These are phyloP conservation scores for Orientallactaga bullata DNA, from an alignment of 2,113 vertebrate species.

Conservation along the genomic window DNA sequence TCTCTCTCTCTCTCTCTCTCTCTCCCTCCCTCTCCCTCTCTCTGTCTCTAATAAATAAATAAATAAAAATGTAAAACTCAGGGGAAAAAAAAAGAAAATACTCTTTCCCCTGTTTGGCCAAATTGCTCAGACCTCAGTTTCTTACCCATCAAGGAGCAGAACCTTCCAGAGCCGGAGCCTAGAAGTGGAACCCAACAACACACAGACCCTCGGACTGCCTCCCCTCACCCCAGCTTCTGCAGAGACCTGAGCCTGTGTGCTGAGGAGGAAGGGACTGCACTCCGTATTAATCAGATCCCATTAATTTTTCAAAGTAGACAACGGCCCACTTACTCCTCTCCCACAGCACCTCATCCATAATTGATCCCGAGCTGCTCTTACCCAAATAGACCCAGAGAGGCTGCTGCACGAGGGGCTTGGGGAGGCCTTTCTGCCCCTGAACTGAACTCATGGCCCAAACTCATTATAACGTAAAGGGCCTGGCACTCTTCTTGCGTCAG, in stretches of 20 bases:
- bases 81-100: too few species aligned
- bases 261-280: neutral
- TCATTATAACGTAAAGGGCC: neutral
- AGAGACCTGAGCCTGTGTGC: slow-evolving; percentile 23
- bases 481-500: neutral
- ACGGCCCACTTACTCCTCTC: slow-evolving; percentile 77
- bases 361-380: slow-evolving; percentile 79
- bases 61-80: too few species aligned
- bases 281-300: slow-evolving; percentile 78
- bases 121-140: neutral
- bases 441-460: neutral
- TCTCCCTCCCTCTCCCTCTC: too few species aligned
- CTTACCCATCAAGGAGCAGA: neutral
- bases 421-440: slow-evolving; percentile 20
- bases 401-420: neutral
- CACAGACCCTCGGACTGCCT: neutral
- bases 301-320: slow-evolving; percentile 83
- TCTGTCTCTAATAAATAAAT: too few species aligned
- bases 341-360: slow-evolving; percentile 76
- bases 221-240: neutral
- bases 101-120: neutral
- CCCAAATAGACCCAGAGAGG: slow-evolving; percentile 54
- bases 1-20: too few species aligned
- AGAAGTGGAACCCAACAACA: neutral
- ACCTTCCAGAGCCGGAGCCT: neutral